Evolutionary conservation across 2,113 vertebrate genomes (phyloP).

Genomic region (Oceanites oceanicus): DNA sequence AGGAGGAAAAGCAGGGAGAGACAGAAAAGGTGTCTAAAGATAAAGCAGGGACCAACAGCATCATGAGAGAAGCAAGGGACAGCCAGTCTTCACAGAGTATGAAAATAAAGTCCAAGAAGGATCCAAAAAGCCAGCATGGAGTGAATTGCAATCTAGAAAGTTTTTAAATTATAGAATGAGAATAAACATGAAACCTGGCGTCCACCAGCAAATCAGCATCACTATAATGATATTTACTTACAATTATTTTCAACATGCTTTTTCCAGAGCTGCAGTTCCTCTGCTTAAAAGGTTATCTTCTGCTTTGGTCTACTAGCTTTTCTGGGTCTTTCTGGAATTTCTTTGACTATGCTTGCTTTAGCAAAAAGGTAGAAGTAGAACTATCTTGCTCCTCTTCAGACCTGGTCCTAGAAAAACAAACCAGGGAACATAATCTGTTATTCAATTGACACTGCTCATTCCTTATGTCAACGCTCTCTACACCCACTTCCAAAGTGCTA

Average conservation of each 20-base stretch:
- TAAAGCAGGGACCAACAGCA: not conserved
- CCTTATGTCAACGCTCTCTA: rapidly evolving
- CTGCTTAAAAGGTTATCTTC: not conserved
- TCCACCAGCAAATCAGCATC: not conserved
- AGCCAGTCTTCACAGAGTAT: not conserved
- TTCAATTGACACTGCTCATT: not conserved
- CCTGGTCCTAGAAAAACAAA: not conserved
- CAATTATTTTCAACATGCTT: not conserved
- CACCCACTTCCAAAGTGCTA: not conserved
- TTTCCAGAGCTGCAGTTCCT: not conserved
- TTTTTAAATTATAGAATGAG: not conserved
- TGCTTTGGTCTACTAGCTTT: not conserved
- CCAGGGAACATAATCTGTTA: not conserved
- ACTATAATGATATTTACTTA: not conserved
- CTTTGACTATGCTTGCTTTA: not conserved
- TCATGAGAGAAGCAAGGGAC: not conserved
- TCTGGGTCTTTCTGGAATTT: not conserved
- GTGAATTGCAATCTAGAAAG: not conserved
- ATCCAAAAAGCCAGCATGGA: not conserved
- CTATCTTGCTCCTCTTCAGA: not conserved
- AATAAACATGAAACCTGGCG: not conserved
- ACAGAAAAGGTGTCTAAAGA: not conserved
- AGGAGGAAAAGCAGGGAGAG: not conserved
- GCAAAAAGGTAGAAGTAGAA: not conserved
- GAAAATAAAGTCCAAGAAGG: not conserved